A percentile compares a stretch with the other conserved stretches of the same genome.
These are phyloP conservation scores for Thunnus thynnus DNA, from an alignment of 2,113 vertebrate species.

Conservation along the genomic window DNA sequence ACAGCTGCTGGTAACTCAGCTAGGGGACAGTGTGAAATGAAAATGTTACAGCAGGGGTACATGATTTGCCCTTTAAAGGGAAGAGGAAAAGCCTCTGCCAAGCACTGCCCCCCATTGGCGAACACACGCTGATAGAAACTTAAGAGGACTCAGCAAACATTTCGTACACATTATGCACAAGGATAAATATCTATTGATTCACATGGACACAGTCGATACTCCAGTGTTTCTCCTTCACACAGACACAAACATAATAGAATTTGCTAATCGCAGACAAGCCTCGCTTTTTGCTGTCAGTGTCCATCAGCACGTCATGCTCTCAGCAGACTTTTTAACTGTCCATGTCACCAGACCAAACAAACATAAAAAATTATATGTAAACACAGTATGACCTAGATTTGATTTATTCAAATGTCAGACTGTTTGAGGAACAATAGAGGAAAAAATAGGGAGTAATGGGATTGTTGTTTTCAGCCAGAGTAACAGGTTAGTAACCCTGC, in stretches of 20 bases:
- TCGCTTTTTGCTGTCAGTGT: neutral
- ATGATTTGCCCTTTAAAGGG: slow-evolving; percentile 27
- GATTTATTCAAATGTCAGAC: neutral
- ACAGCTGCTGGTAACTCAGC: slow-evolving; percentile 23
- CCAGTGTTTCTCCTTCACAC: neutral
- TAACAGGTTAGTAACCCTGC: neutral
- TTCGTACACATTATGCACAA: neutral
- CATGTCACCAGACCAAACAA: neutral
- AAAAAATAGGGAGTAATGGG: neutral
- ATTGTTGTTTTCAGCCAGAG: neutral
- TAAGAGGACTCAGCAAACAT: neutral
- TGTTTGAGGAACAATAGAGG: neutral
- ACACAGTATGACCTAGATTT: slow-evolving; percentile 7
- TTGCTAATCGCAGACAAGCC: neutral
- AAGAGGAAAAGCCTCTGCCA: neutral
- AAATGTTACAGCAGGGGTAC: slow-evolving; percentile 28
- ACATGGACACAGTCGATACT: neutral
- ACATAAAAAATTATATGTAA: neutral
- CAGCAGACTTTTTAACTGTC: no score
- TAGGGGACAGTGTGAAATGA: slow-evolving; percentile 38
- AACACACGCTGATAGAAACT: neutral
- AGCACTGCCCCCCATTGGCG: neutral
- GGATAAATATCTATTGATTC: slow-evolving; percentile 10
- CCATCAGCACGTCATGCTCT: slow-evolving; percentile 1
- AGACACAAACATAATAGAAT: neutral